These are phyloP conservation scores for Bombus ignitus DNA, from an alignment of 1,140 invertebrate genomes.

Conservation along the genomic window DNA sequence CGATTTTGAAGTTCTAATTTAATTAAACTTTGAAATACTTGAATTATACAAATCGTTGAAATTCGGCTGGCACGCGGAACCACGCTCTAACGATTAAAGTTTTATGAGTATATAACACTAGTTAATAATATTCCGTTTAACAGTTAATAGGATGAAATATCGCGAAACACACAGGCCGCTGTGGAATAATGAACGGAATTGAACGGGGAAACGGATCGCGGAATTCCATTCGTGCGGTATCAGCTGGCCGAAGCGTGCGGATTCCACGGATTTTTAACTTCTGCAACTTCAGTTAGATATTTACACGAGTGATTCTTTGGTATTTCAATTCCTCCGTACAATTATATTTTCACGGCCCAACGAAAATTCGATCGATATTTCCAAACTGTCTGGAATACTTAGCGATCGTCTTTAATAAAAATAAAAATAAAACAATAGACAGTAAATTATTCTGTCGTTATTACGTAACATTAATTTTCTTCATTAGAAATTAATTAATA, in stretches of 20 bases:
- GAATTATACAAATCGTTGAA: neutral
- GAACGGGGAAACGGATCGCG: slow-evolving; percentile 22
- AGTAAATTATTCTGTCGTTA: neutral
- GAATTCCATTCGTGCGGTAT: slow-evolving; percentile 37
- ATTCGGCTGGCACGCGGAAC: neutral
- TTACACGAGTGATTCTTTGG: slow-evolving; percentile 35
- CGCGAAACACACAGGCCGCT: slow-evolving; percentile 9
- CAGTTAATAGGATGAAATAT: slow-evolving; percentile 26
- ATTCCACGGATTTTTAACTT: slow-evolving; percentile 27
- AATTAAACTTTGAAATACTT: neutral
- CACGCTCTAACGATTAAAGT: neutral
- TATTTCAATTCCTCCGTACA: neutral
- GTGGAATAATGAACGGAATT: slow-evolving; percentile 35
- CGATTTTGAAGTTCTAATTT: neutral
- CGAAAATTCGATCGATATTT: neutral
- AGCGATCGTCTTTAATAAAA: neutral
- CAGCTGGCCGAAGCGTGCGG: slow-evolving; percentile 1
- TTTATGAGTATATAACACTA: neutral
- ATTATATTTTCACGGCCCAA: neutral
- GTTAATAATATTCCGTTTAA: slow-evolving; percentile 28
- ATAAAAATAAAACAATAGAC: too few species aligned
- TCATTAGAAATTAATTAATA: neutral
- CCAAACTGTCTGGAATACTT: too few species aligned
- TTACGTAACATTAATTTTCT: too few species aligned
- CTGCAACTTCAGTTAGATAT: slow-evolving; percentile 24